Evolutionary conservation across 2,797 vertebrate species (phyloP).

Genomic region (Peromyscus nudipes): DNA sequence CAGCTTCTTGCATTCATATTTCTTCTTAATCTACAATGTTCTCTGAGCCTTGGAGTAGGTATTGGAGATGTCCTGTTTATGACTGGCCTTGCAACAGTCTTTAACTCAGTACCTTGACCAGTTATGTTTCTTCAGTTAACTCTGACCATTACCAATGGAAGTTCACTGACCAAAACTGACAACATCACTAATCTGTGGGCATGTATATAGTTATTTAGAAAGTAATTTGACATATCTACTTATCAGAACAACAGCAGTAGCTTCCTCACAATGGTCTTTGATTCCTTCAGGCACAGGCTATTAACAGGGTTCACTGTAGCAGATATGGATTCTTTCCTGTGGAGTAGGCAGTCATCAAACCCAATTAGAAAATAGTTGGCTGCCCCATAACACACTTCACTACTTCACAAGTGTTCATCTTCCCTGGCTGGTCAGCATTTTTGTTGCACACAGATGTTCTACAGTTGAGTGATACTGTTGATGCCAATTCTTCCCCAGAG

Average conservation of each 20-base stretch:
- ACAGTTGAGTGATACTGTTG: not conserved
- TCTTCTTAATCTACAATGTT: not conserved
- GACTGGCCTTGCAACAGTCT: not conserved
- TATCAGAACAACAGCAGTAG: not conserved
- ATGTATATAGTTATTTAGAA: not conserved
- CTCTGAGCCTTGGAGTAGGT: not conserved
- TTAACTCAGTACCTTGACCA: not conserved
- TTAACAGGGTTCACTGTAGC: not conserved
- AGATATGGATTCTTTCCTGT: not conserved
- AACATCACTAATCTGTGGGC: not conserved
- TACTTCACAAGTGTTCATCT: not conserved
- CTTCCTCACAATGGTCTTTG: not conserved
- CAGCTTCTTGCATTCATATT: not conserved
- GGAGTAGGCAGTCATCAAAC: not conserved
- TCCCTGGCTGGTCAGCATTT: not conserved
- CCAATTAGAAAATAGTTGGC: not conserved
- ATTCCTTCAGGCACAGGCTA: not conserved
- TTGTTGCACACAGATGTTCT: not conserved
- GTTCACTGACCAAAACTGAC: not conserved
- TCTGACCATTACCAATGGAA: not conserved
- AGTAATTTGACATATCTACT: not conserved
- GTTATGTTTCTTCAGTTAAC: not conserved
- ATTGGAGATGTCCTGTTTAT: not conserved
- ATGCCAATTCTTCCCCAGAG: not conserved
- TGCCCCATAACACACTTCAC: not conserved